Conservation (phyloP, 2,797 vertebrate genomes). For the Siniperca obscura region DNA sequence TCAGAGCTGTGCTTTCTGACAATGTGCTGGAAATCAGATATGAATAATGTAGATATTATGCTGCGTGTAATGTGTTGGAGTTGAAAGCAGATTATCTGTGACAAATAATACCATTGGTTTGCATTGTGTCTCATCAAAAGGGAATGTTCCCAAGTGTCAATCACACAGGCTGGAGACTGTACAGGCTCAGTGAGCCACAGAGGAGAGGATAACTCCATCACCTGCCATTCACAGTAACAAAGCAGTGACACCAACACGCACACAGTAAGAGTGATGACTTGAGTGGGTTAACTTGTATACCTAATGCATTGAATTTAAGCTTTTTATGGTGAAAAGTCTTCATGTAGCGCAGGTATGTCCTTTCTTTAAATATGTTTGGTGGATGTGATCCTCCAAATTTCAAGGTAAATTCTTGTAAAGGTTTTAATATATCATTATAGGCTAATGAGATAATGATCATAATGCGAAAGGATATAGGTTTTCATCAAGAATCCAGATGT, state of each 20-base stretch:
- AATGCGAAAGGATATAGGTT: background rate
- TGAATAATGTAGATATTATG: slow-evolving; percentile 81
- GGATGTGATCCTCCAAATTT: background rate
- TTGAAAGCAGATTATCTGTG: slow-evolving; percentile 82
- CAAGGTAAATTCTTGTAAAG: background rate
- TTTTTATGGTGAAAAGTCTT: background rate
- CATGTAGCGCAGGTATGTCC: background rate
- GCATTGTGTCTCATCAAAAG: slow-evolving; percentile 83
- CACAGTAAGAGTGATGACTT: slow-evolving; percentile 3
- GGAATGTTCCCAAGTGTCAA: slow-evolving; percentile 78
- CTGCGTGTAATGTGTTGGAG: slow-evolving; percentile 70
- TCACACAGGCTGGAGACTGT: slow-evolving; percentile 54
- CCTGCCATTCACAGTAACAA: slow-evolving; percentile 53
- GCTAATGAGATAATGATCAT: background rate
- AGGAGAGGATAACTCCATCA: slow-evolving; percentile 61
- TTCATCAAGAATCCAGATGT: background rate
- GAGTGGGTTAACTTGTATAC: slow-evolving; percentile 31
- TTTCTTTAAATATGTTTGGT: background rate
- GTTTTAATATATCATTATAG: background rate
- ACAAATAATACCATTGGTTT: slow-evolving; percentile 80
- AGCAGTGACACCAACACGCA: slow-evolving; percentile 39
- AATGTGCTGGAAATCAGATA: slow-evolving; percentile 78
- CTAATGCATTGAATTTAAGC: slow-evolving; percentile 3
- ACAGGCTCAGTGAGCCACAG: slow-evolving; percentile 33
- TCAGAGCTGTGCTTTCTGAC: slow-evolving; percentile 78